Evolutionary conservation across 2,888 invertebrate species (phyloP).

Genomic region (Falcaria lacertinaria): DNA sequence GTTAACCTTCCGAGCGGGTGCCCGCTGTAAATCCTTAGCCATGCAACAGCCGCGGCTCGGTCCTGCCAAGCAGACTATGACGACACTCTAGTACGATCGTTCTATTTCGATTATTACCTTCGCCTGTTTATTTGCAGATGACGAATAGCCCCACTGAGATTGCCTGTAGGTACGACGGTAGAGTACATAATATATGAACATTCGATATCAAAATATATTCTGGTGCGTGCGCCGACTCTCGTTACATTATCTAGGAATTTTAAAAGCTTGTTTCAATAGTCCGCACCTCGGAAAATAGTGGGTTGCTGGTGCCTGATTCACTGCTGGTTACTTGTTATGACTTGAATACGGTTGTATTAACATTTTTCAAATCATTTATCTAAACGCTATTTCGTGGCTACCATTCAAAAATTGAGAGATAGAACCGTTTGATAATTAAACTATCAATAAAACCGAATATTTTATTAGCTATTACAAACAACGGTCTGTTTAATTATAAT

Average conservation of each 20-base stretch:
- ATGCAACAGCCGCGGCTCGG: conserved; percentile 44
- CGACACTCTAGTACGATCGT: conserved; percentile 67
- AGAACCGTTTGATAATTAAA: too few species aligned
- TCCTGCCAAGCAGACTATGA: conserved; percentile 67
- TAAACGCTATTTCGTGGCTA: too few species aligned
- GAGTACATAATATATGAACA: conserved; percentile 19
- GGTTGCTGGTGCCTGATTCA: conserved; percentile 17
- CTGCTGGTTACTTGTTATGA: conserved; percentile 1
- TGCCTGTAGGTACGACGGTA: conserved; percentile 33
- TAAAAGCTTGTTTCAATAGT: conserved; percentile 65
- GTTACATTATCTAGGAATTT: conserved; percentile 74
- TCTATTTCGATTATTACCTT: conserved; percentile 80
- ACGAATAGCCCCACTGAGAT: conserved; percentile 64
- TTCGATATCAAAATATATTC: conserved; percentile 35
- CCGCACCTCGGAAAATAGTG: conserved; percentile 20
- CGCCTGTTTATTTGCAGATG: conserved; percentile 74
- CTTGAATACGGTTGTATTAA: too few species aligned
- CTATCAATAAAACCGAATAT: neutral
- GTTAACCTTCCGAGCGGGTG: conserved; percentile 13
- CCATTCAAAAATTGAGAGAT: too few species aligned
- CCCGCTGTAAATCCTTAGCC: conserved; percentile 47
- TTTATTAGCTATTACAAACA: neutral
- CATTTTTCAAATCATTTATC: too few species aligned
- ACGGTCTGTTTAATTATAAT: conserved; percentile 4
- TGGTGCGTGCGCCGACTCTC: conserved; percentile 41